Conservation (phyloP, 2,113 vertebrate species). For the Origma solitaria region DNA sequence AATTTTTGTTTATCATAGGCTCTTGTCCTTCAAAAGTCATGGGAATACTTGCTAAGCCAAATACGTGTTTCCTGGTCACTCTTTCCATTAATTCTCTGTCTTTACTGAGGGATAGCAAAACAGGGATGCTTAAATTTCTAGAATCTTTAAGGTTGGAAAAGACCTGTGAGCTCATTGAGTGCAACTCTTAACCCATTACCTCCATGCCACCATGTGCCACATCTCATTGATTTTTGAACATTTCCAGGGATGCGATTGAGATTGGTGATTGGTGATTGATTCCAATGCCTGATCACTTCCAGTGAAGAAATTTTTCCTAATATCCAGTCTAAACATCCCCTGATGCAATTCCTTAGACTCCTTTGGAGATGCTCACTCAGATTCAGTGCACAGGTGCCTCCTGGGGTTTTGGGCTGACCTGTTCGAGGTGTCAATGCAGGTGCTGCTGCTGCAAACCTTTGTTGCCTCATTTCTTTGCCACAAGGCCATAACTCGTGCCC, state of each 20-base stretch:
- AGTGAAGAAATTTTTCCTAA: too few relatives aligned
- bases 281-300: not conserved
- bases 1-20: not conserved
- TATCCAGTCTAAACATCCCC: too few relatives aligned
- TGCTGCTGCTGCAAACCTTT: not conserved
- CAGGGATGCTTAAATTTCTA: not conserved
- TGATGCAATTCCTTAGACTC: not conserved
- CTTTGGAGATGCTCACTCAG: not conserved
- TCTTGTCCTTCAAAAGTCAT: not conserved
- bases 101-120: not conserved
- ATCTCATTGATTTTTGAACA: not conserved
- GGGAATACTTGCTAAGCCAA: not conserved
- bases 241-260: not conserved
- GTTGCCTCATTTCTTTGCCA: not conserved
- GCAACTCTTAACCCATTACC: not conserved
- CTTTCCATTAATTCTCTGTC: not conserved
- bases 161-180: not conserved
- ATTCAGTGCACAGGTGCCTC: rapidly evolving
- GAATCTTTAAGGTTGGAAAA: too few relatives aligned
- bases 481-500: rapidly evolving
- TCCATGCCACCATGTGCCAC: not conserved
- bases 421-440: rapidly evolving
- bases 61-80: not conserved
- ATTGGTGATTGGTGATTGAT: too few relatives aligned
- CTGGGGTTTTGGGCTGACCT: not conserved